Percentiles rank a stretch among this genome's conserved stretches.
Evolutionary conservation across 1,140 invertebrate genomes (phyloP).

Genomic region (Lanistes nyassanus): DNA sequence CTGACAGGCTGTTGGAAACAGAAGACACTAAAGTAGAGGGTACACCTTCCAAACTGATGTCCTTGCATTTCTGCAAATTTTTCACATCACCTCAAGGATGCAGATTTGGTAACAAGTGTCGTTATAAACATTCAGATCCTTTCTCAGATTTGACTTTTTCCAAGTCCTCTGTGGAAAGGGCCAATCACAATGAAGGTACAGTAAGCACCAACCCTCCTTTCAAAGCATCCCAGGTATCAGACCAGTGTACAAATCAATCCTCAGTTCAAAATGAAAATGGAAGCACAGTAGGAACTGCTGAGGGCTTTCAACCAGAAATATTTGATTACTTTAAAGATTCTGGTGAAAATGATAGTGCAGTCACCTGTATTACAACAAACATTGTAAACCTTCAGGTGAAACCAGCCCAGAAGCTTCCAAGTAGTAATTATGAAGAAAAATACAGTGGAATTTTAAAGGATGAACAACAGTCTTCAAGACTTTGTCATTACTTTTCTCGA

Average conservation of each 20-base stretch:
- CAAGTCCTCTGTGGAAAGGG: not conserved
- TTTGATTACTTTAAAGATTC: not conserved
- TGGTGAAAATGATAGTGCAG: not conserved
- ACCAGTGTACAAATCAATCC: not conserved
- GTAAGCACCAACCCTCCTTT: constrained; percentile 68
- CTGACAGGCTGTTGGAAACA: constrained; percentile 21
- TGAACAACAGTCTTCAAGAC: not conserved
- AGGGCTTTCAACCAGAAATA: not conserved
- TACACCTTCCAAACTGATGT: constrained; percentile 26
- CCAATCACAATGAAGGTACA: constrained; percentile 76
- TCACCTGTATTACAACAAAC: constrained; percentile 15
- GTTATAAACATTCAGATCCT: constrained; percentile 30
- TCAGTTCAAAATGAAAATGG: constrained; percentile 18
- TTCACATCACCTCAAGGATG: constrained; percentile 33
- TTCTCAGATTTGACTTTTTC: not conserved
- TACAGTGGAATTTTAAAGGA: not conserved
- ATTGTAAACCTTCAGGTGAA: not conserved
- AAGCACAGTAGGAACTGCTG: constrained; percentile 17
- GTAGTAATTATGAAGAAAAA: not conserved
- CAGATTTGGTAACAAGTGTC: constrained; percentile 41
- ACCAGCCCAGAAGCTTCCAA: not conserved
- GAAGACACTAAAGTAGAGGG: not conserved
- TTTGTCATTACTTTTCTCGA: constrained; percentile 28
- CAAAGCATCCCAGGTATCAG: not conserved
- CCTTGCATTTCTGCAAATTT: constrained; percentile 40